phyloP scores from a whole-genome alignment of 1,140 invertebrate species.

The Temnothorax longispinosus region DNA sequence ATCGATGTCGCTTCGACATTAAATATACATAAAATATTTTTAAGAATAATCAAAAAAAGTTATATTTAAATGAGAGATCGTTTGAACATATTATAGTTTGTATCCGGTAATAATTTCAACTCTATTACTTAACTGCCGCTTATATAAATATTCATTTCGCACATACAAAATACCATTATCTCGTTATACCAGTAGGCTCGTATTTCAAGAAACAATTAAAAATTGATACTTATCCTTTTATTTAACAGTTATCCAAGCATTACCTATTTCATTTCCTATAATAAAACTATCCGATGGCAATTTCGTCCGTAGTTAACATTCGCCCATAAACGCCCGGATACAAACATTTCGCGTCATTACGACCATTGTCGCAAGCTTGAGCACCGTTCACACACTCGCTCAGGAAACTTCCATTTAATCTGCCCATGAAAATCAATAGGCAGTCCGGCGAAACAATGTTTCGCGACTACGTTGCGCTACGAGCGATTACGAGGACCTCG shows the following conservation, averaged over 20 bases:
- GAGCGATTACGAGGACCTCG: neutral
- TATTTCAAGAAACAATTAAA: neutral
- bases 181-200: neutral
- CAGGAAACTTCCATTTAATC: constrained; percentile 53
- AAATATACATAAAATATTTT: neutral
- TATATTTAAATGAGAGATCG: neutral
- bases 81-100: neutral
- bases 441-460: constrained; percentile 30
- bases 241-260: neutral
- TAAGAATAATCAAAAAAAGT: neutral
- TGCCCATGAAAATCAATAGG: constrained; percentile 46
- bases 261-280: neutral
- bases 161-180: neutral
- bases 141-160: neutral
- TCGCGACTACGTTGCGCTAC: constrained; percentile 13
- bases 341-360: neutral
- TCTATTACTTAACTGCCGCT: neutral
- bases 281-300: neutral
- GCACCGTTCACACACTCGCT: neutral
- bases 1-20: too few species aligned
- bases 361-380: constrained; percentile 1
- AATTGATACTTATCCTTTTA: neutral
- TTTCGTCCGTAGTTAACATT: neutral
- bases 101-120: neutral
- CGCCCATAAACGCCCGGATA: neutral